Evolutionary conservation across 1,140 invertebrate species (phyloP), one percentile per base, ranked within the genome.

Genomic region (Drosophila quadrilineata): DNA sequence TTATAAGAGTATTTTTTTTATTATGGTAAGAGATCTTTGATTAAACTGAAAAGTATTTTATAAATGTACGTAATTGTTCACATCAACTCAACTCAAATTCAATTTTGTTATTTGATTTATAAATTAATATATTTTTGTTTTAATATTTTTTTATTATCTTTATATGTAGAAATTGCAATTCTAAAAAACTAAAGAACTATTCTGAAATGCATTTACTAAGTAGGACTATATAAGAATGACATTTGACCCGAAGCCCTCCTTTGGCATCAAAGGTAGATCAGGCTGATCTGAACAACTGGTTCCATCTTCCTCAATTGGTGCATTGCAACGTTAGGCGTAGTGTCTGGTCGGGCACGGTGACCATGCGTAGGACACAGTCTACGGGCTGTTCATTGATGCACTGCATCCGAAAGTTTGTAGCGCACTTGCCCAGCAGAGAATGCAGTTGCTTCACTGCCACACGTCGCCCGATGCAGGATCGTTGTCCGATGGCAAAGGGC

Each of bases 381-480:
- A 93, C 75, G 6, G 84, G 71, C 21, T 90, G 80, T 6, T 89
- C 82, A 53, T 93, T 93, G 5, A 79, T 36, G 31, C 92, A 91
- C 6, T 90, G 84, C 22, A 93, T 85, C 10, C 86, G 63, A 58
- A 92, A 93, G 8, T 90, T 90, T 24, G 90, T 88, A 0, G 92
- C 62, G 2, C 93, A 71, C 88, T 91, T 90, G 8, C 91, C 89
- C 29, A 96, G 76, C 2, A 95, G 90, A 8, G 93, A 89, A 54
- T 92, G 91, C 66, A 97, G 91, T 90, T 96, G 95, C 28, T 92
- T 90, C 80, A 95, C 93, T 0, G 96, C 96, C 31, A 97, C 91
- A 75, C 94, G 94, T 71, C 92, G 93, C 0, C 96, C 96, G 43
- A 97, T 93, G 87, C 96, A 97, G 10, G 95, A 95, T 60, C 96